A percentile compares a stretch with the other conserved stretches of the same genome.
Conservation (phyloP, 2,797 vertebrate species). For the Limosa lapponica region DNA sequence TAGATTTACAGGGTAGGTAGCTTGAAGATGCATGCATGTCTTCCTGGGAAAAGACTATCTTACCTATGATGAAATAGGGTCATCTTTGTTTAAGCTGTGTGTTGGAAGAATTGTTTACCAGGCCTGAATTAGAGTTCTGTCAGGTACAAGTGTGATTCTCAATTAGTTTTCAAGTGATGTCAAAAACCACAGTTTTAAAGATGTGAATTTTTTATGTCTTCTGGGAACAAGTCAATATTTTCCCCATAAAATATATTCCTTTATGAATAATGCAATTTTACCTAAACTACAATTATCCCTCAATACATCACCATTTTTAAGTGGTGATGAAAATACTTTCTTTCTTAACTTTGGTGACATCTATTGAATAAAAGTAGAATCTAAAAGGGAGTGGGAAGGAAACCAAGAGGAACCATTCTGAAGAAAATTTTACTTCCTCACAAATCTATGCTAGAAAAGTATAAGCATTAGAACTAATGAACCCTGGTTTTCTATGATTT, state of each 20-base stretch:
- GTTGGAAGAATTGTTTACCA: background rate
- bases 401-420: background rate
- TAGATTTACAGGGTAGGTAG: background rate
- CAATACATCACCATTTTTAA: background rate
- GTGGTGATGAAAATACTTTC: background rate
- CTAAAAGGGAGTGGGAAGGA: background rate
- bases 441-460: background rate
- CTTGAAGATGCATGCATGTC: background rate
- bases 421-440: background rate
- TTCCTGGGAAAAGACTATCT: background rate
- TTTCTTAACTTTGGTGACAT: background rate
- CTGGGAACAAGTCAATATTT: background rate
- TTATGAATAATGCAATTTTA: background rate
- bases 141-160: background rate
- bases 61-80: background rate
- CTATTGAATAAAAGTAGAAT: background rate
- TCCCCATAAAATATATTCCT: background rate
- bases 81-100: background rate
- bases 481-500: background rate
- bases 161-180: background rate
- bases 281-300: background rate
- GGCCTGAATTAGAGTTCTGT: background rate
- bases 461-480: background rate
- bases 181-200: background rate
- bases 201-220: rapidly evolving